Conservation (phyloP, 2,797 vertebrate species). For the Paramormyrops hopkinsi region DNA sequence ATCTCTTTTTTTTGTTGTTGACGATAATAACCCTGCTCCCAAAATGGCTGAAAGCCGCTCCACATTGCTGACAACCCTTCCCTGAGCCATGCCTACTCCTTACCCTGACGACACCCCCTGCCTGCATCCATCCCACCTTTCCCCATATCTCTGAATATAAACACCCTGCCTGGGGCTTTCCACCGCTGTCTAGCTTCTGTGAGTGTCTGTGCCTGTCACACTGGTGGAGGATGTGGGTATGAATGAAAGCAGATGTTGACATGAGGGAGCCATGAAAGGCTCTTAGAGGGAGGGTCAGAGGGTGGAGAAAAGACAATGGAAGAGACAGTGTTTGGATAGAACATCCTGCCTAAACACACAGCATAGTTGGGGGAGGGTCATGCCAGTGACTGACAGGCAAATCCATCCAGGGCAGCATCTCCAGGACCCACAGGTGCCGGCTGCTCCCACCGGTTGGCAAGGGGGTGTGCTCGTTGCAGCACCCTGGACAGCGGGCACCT, state of each 20-base stretch:
- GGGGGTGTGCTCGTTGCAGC: neutral
- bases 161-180: neutral
- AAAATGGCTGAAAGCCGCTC: neutral
- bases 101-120: neutral
- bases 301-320: neutral
- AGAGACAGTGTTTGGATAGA: neutral
- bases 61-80: neutral
- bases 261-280: neutral
- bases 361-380: neutral
- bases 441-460: neutral
- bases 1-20: neutral
- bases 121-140: neutral
- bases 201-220: neutral
- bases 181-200: neutral
- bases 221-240: neutral
- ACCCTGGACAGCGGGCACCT: neutral
- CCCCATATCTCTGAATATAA: neutral
- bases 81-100: neutral
- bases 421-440: neutral
- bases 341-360: neutral
- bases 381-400: neutral
- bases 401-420: neutral
- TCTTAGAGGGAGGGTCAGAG: neutral
- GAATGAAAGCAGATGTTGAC: neutral
- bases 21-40: neutral